These are phyloP conservation scores for Passer montanus DNA, from an alignment of 2,113 vertebrate genomes.

Conservation along the genomic window DNA sequence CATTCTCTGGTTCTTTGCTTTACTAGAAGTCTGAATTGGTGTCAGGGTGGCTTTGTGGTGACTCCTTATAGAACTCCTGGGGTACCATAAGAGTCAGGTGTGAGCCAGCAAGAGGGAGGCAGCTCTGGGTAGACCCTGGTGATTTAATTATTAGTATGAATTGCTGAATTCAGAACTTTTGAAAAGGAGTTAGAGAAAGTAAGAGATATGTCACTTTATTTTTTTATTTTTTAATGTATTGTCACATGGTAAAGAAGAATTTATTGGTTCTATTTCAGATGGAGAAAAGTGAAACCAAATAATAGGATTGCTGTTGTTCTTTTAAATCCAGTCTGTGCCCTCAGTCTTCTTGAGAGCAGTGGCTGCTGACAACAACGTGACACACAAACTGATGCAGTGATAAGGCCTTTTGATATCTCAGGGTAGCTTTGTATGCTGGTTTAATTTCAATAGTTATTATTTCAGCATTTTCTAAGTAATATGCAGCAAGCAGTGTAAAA, in stretches of 20 bases:
- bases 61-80: background rate
- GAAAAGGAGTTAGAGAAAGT: background rate
- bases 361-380: background rate
- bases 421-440: background rate
- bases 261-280: background rate
- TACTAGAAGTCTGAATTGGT: background rate
- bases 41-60: background rate
- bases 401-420: background rate
- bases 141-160: background rate
- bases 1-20: background rate
- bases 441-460: background rate
- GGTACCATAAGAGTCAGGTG: rapidly evolving
- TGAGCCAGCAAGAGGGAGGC: background rate
- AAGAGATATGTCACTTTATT: background rate
- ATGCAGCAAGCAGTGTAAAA: background rate
- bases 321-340: background rate
- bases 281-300: background rate
- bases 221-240: background rate
- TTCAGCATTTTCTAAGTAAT: background rate
- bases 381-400: background rate
- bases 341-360: background rate
- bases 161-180: background rate
- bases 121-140: background rate
- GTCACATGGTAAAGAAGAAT: background rate
- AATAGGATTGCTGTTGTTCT: background rate